Conservation (phyloP, 2,113 vertebrate species). For the Vireo altiloquus region DNA sequence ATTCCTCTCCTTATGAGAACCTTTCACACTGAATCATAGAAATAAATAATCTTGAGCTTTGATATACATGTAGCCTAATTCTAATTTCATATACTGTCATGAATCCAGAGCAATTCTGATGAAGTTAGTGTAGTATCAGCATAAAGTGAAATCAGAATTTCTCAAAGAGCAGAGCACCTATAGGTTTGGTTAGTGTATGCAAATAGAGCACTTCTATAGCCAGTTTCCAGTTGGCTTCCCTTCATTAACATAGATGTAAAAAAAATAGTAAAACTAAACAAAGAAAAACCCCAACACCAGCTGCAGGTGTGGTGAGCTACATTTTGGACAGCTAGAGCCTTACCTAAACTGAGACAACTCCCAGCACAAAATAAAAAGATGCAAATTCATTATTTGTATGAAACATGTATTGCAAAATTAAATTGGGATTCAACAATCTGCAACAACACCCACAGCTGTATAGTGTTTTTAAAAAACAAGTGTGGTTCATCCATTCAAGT, state of each 20-base stretch:
- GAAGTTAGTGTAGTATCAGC: neutral
- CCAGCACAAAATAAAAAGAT: slow-evolving; percentile 21
- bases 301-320: neutral
- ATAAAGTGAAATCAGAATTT: neutral
- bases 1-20: neutral
- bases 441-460: slow-evolving; percentile 58
- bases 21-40: neutral
- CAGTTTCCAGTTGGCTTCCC: neutral
- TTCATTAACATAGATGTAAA: neutral
- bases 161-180: neutral
- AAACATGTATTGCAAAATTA: slow-evolving; percentile 54
- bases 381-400: slow-evolving; percentile 67
- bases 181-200: neutral
- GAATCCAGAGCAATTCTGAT: neutral
- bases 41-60: neutral
- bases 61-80: neutral
- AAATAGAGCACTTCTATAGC: neutral
- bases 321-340: slow-evolving; percentile 6
- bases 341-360: slow-evolving; percentile 10
- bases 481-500: slow-evolving; percentile 74
- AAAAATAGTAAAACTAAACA: neutral
- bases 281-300: neutral
- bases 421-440: slow-evolving; percentile 49
- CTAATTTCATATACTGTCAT: neutral
- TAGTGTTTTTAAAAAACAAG: slow-evolving; percentile 56